phyloP scores from a whole-genome alignment of 2,113 vertebrate species.

The Cisticola juncidis region DNA sequence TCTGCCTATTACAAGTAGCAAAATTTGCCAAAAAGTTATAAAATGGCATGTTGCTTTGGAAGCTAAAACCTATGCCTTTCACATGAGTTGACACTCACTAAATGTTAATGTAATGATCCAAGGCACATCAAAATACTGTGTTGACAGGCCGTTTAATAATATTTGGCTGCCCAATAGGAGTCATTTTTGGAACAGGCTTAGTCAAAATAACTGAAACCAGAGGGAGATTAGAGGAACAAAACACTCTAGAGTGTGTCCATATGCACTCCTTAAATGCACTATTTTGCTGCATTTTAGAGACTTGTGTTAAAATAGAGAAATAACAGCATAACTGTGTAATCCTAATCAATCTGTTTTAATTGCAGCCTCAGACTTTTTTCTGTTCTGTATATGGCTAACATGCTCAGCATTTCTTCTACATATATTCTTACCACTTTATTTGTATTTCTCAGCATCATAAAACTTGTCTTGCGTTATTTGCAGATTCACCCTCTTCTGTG shows the following conservation, averaged over 20 bases:
- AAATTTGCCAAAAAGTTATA: neutral
- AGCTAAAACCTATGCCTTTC: neutral
- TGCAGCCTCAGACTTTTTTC: neutral
- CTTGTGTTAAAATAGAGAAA: neutral
- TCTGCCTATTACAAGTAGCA: neutral
- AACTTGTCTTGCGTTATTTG: neutral
- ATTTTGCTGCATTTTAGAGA: neutral
- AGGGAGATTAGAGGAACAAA: neutral
- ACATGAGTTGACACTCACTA: neutral
- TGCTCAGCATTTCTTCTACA: neutral
- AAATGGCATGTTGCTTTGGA: neutral
- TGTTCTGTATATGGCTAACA: neutral
- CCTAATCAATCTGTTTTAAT: neutral
- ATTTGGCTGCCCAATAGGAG: neutral
- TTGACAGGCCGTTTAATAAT: neutral
- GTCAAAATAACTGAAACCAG: neutral
- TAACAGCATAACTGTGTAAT: neutral
- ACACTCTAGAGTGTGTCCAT: fast-evolving
- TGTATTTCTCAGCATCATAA: neutral
- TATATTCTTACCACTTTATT: neutral
- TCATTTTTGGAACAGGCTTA: neutral
- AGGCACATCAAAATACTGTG: neutral
- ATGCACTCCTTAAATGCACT: neutral
- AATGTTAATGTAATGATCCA: neutral
- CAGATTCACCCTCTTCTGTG: neutral